Evolutionary conservation across 2,888 invertebrate genomes (phyloP).

Genomic region (Xylota segnis): DNA sequence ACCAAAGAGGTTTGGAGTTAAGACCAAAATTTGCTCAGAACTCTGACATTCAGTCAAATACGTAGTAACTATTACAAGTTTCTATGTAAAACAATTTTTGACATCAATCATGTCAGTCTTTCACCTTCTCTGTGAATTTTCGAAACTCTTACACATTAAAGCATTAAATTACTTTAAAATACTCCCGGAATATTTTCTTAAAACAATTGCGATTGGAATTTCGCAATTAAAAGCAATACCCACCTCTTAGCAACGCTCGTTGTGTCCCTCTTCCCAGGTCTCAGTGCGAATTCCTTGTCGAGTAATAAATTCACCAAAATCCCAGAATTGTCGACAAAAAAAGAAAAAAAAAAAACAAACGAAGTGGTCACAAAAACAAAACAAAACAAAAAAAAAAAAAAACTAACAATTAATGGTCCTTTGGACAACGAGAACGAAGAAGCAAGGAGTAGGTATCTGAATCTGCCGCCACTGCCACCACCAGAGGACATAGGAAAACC

Average conservation of each 20-base stretch:
- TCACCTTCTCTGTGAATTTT: too few species aligned
- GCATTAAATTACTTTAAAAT: not conserved
- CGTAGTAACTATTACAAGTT: too few species aligned
- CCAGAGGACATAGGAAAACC: conserved; percentile 73
- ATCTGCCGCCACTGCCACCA: conserved; percentile 57
- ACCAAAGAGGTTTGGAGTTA: too few species aligned
- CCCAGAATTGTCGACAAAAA: conserved; percentile 46
- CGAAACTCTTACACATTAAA: not conserved
- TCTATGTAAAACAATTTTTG: too few species aligned
- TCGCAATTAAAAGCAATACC: conserved; percentile 59
- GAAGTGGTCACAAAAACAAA: conserved; percentile 19
- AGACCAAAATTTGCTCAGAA: too few species aligned
- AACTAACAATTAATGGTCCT: conserved; percentile 54
- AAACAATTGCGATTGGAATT: conserved; percentile 50
- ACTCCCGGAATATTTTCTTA: conserved; percentile 15
- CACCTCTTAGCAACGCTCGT: conserved; percentile 24
- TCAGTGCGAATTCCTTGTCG: conserved; percentile 56
- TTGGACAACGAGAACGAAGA: conserved; percentile 41
- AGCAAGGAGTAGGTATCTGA: conserved; percentile 48
- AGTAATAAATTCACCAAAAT: conserved; percentile 63
- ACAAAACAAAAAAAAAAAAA: conserved; percentile 24
- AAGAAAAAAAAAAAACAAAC: conserved; percentile 25
- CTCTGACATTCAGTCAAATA: too few species aligned
- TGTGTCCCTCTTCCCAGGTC: conserved; percentile 19
- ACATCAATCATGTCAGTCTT: too few species aligned